Evolutionary conservation across 2,797 vertebrate genomes (phyloP).

Genomic region (Muscicapa comitata): DNA sequence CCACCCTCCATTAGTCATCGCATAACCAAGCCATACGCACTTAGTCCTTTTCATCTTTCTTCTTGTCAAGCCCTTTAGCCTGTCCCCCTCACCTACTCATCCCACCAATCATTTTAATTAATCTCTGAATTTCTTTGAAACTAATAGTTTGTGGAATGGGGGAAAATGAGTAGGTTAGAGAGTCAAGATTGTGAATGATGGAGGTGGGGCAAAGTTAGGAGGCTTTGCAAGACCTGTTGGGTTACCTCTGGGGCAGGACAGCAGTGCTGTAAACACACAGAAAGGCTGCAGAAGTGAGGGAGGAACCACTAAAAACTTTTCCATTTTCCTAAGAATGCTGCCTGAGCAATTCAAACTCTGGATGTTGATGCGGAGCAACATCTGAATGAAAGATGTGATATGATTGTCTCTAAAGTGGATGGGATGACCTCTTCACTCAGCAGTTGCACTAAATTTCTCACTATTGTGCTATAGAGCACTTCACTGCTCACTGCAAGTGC

Average conservation of each 20-base stretch:
- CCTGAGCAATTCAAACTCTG: neutral
- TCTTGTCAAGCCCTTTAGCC: constrained; percentile 63
- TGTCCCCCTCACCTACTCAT: constrained; percentile 61
- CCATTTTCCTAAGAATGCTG: neutral
- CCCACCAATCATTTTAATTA: constrained; percentile 67
- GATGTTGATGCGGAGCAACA: neutral
- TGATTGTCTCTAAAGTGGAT: neutral
- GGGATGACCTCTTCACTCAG: neutral
- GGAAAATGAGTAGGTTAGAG: constrained; percentile 63
- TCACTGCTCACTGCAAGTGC: neutral
- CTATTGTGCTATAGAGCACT: neutral
- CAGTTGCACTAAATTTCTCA: neutral
- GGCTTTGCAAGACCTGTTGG: constrained; percentile 58
- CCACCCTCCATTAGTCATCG: constrained; percentile 64
- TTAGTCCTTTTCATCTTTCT: constrained; percentile 66
- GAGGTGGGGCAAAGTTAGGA: constrained; percentile 53
- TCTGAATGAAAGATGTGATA: neutral
- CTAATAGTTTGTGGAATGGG: constrained; percentile 63
- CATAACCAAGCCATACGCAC: constrained; percentile 41
- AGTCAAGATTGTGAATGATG: constrained; percentile 56
- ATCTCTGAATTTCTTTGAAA: constrained; percentile 68
- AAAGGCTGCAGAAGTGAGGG: constrained; percentile 16
- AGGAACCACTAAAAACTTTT: constrained; percentile 20
- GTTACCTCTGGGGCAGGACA: constrained; percentile 41
- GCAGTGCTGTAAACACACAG: constrained; percentile 4